Conservation (phyloP, 2,797 vertebrate genomes). For the Austrolebias charrua region DNA sequence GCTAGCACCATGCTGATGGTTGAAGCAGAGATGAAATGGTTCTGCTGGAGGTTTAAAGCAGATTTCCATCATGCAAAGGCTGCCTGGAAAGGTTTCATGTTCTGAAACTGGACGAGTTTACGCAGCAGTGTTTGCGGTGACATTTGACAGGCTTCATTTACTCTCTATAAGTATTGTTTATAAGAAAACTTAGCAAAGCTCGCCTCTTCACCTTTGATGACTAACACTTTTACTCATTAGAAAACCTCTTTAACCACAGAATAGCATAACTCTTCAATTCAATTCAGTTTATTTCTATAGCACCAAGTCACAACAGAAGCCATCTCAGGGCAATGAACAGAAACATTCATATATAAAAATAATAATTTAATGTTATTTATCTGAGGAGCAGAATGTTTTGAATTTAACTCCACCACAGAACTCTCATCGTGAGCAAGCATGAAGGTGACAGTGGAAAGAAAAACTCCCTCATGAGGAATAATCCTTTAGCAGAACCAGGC, state of each 20-base stretch:
- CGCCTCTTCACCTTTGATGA: constrained; percentile 45
- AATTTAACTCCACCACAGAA: no score
- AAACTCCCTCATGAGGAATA: no score
- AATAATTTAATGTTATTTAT: no score
- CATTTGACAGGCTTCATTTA: constrained; percentile 59
- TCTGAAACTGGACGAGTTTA: constrained; percentile 44
- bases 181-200: constrained; percentile 35
- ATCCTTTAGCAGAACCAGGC: no score
- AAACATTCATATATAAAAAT: no score
- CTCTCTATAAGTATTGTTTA: constrained; percentile 42
- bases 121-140: constrained; percentile 42
- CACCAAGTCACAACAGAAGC: no score
- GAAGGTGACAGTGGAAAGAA: no score
- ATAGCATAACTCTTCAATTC: constrained; percentile 31
- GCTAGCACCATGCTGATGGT: constrained; percentile 19
- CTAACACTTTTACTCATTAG: constrained; percentile 52
- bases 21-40: constrained; percentile 15
- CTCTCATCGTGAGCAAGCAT: no score
- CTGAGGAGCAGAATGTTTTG: no score
- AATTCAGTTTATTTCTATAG: no score
- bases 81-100: constrained; percentile 29
- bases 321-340: no score
- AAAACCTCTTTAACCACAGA: constrained; percentile 34
- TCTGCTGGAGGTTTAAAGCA: constrained; percentile 16
- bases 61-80: constrained; percentile 19